Base-by-base conservation (phyloP, 2,797 vertebrate genomes). In the Chanos chanos region DNA sequence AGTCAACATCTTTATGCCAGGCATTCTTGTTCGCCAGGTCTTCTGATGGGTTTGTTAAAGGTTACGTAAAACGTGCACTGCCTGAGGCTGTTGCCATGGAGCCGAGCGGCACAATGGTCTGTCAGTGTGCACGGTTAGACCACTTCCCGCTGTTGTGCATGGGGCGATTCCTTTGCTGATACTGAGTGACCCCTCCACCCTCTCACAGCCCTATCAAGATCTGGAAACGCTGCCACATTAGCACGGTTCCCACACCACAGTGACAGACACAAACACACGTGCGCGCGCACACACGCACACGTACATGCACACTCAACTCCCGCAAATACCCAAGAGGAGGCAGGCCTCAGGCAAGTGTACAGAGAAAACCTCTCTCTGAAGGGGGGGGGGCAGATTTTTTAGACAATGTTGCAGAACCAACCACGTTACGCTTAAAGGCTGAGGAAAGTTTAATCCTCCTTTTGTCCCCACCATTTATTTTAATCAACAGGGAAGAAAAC, bases 61-160 rank as follows among this genome's bases (percentile, higher is more conserved):
- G 12, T 33, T 31, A 10, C 31, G 31, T 33, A 31, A 33, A 31
- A 10, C 12, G 18, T 44, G 37, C 10, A 37, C 25, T 39, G 37
- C 59, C 19, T 28, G 36, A 60, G 50, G 28, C 64, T 57, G 33
- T 41, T 51, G 48, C 56, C 48, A 33, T 44, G 48, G 65, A 30
- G 31, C 25, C 16, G 57, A 30, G 66, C 51, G 30, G 66, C 51
- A 74, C 68, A 74, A 74, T 73, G 50, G 50, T 71, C 36, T 62
- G 48, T 34, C 15, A 18, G 13, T 53, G 62, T 47, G 56, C 34
- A 6, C 54, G 59, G 61, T 40, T 44, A 56, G 24, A 64, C 56
- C 61, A 70, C 71, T 76, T 78, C 76, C 76, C 64, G 37, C 58
- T 70, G 76, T 76, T 76, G 75, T 75, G 45, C 54, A 34, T 19